Conservation (phyloP, 2,113 vertebrate species). For the Tauraco erythrolophus region DNA sequence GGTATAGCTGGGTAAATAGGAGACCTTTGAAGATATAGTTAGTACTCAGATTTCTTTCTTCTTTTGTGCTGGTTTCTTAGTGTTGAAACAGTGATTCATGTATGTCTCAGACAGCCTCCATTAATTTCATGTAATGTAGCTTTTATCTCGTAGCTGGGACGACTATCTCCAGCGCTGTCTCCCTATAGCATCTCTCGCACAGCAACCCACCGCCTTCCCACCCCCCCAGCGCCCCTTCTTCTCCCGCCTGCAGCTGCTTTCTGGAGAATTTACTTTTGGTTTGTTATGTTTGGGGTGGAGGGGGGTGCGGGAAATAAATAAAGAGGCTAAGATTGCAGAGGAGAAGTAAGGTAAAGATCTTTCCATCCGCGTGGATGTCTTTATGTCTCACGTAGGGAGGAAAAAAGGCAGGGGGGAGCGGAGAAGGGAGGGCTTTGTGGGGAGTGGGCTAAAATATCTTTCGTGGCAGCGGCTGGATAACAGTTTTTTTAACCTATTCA, state of each 20-base stretch:
- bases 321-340: constrained; percentile 63
- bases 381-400: constrained; percentile 32
- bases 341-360: constrained; percentile 44
- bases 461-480: constrained; percentile 48
- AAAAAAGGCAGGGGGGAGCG: neutral
- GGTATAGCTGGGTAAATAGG: constrained; percentile 88
- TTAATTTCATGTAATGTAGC: constrained; percentile 98
- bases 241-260: constrained; percentile 51
- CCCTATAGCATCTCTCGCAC: constrained; percentile 62
- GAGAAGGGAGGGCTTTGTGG: constrained; percentile 34
- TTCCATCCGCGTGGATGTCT: constrained; percentile 38
- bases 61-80: constrained; percentile 89
- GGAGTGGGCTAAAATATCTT: constrained; percentile 67
- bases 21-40: constrained; percentile 95
- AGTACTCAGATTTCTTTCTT: constrained; percentile 90
- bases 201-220: constrained; percentile 25
- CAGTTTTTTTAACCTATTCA: constrained; percentile 73
- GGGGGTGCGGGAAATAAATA: neutral
- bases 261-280: constrained; percentile 54
- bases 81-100: constrained; percentile 97
- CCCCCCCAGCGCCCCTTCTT: constrained; percentile 22
- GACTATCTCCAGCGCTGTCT: constrained; percentile 84
- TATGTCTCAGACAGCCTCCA: constrained; percentile 91
- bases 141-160: constrained; percentile 94
- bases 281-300: neutral